Evolutionary conservation across 2,797 vertebrate genomes (phyloP).

Genomic region (Pantherophis alleghaniensis): DNA sequence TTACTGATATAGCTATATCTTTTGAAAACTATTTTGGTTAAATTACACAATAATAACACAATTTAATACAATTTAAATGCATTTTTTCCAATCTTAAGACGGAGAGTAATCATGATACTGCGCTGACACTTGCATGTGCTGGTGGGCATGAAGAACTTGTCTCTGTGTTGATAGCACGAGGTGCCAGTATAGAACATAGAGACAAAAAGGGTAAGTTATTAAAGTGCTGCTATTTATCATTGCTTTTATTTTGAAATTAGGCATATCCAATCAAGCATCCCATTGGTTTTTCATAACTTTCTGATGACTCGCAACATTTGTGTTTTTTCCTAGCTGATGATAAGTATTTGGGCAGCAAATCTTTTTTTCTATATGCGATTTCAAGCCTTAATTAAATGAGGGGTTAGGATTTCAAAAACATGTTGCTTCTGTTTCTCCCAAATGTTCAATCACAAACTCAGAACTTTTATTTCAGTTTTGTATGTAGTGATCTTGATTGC

Average conservation of each 20-base stretch:
- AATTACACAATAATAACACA: not conserved
- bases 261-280: not conserved
- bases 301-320: not conserved
- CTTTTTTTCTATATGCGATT: not conserved
- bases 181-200: conserved; percentile 97
- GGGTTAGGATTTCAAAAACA: not conserved
- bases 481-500: not conserved
- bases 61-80: conserved; percentile 8
- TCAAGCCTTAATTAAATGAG: not conserved
- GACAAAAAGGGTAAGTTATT: conserved; percentile 92
- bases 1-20: not conserved
- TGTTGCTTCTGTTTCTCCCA: not conserved
- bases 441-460: not conserved
- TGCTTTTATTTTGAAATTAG: not conserved
- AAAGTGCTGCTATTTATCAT: not conserved
- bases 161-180: conserved; percentile 93
- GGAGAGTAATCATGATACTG: conserved; percentile 98
- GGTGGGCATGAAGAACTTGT: conserved; percentile 98
- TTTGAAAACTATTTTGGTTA: conserved; percentile 17
- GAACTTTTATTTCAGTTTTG: not conserved
- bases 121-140: conserved; percentile 95
- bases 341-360: not conserved
- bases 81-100: conserved; percentile 73
- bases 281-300: not conserved
- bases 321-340: not conserved